phyloP scores from a whole-genome alignment of 30 jellyfish, hydroid and myxozoan species.

The Hydractinia symbiolongicarpus region DNA sequence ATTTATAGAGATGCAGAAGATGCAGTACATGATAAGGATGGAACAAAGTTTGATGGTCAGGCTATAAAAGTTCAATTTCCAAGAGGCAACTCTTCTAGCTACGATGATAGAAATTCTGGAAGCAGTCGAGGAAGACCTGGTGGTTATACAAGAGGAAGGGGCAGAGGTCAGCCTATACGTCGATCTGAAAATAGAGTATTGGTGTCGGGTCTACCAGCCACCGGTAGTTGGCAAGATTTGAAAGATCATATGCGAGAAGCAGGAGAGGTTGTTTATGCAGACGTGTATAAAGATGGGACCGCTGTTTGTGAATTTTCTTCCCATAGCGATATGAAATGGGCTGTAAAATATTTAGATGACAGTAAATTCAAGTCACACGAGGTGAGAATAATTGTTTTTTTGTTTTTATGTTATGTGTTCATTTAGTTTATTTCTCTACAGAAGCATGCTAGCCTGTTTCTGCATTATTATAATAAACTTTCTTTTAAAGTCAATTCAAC shows the following conservation, averaged over 20 bases:
- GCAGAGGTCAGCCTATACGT: conserved; percentile 82
- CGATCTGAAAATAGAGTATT: conserved; percentile 82
- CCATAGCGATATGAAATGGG: conserved; percentile 95
- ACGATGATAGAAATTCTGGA: conserved; percentile 56
- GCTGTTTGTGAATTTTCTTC: conserved; percentile 90
- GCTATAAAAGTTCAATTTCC: conserved; percentile 88
- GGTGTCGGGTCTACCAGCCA: conserved; percentile 88
- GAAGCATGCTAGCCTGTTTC: too few relatives aligned
- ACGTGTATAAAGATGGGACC: conserved; percentile 89
- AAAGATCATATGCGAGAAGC: conserved; percentile 99
- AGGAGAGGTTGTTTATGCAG: conserved; percentile 89
- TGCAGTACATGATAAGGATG: conserved; percentile 95
- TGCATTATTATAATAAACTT: too few relatives aligned
- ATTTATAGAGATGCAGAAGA: conserved; percentile 93
- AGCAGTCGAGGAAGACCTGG: conserved; percentile 51
- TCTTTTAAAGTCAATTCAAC: too few relatives aligned
- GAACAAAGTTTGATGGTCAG: conserved; percentile 67
- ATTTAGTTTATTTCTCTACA: too few relatives aligned
- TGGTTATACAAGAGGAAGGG: conserved; percentile 76
- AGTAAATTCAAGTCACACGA: conserved; percentile 90
- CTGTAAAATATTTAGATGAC: conserved; percentile 76
- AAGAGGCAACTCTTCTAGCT: conserved; percentile 51
- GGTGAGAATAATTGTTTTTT: conserved; percentile 28
- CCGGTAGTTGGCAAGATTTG: conserved; percentile 99
- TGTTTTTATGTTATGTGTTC: background rate